A percentile compares a stretch with the other conserved stretches of the same genome.
Evolutionary conservation across 2,113 vertebrate species (phyloP).

Genomic region (Cebidichthys violaceus): DNA sequence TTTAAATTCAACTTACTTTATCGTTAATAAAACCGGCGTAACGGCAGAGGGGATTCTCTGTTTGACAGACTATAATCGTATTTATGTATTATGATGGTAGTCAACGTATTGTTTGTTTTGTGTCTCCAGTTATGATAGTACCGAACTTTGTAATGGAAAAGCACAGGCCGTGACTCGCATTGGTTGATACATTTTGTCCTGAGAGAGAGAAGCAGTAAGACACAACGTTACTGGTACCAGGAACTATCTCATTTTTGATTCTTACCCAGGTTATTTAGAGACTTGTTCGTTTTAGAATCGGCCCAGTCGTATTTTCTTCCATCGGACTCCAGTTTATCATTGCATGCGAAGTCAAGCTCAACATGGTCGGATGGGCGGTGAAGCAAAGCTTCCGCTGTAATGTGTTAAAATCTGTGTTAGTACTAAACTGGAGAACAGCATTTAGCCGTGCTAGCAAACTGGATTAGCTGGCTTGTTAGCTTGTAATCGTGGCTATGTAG

Average conservation of each 20-base stretch:
- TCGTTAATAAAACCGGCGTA: neutral
- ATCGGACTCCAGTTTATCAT: neutral
- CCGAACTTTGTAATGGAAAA: constrained; percentile 70
- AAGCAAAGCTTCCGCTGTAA: constrained; percentile 52
- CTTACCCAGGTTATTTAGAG: neutral
- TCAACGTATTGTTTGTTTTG: neutral
- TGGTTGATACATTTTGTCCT: constrained; percentile 29
- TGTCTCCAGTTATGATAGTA: constrained; percentile 21
- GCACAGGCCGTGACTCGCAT: constrained; percentile 61
- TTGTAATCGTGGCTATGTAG: constrained; percentile 73
- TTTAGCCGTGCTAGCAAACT: constrained; percentile 56
- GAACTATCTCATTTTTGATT: constrained; percentile 20
- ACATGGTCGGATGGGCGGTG: constrained; percentile 47
- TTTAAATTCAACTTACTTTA: constrained; percentile 32
- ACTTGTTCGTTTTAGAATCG: neutral
- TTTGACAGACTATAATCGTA: neutral
- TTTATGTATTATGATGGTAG: neutral
- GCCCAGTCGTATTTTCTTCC: neutral
- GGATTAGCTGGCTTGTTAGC: constrained; percentile 78
- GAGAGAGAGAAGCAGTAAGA: constrained; percentile 6
- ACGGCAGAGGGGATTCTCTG: neutral
- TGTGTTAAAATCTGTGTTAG: constrained; percentile 47
- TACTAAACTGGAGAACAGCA: neutral
- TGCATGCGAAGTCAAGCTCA: constrained; percentile 15
- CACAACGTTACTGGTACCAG: neutral